Evolutionary conservation across 2,113 vertebrate genomes (phyloP).

Genomic region (Apistogramma diplotaenia): DNA sequence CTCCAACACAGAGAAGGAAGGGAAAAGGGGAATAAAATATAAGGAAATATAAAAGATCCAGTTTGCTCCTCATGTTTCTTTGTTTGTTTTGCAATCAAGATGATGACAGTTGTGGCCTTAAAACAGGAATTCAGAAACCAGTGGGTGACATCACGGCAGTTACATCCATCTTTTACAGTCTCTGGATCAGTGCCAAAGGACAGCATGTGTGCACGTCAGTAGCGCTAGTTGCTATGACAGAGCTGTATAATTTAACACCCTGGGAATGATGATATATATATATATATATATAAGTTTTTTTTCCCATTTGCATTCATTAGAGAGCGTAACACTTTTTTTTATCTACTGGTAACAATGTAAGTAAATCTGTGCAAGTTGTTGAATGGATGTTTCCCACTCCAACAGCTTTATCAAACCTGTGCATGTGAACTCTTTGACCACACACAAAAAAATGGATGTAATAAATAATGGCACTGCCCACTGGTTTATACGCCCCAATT

Average conservation of each 20-base stretch:
- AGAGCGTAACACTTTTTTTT: background rate
- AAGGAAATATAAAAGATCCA: background rate
- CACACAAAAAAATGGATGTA: background rate
- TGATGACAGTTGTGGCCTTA: background rate
- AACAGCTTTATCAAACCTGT: background rate
- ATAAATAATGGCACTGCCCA: background rate
- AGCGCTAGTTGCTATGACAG: background rate
- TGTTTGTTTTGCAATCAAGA: background rate
- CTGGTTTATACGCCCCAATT: background rate
- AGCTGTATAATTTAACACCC: background rate
- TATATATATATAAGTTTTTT: accelerated
- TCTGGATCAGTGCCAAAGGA: background rate
- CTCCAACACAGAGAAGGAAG: too few relatives aligned
- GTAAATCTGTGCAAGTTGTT: background rate
- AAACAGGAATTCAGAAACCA: background rate
- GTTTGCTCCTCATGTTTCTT: too few relatives aligned
- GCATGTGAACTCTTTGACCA: background rate
- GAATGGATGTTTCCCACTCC: background rate
- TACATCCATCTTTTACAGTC: background rate
- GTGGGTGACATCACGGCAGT: background rate
- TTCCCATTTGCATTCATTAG: background rate
- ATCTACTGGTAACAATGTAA: background rate
- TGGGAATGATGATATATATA: background rate
- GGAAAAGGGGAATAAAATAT: background rate
- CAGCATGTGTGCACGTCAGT: background rate